Percentiles rank a stretch among this genome's conserved stretches.
phyloP scores from a whole-genome alignment of 2,113 vertebrate species.

The Oxyura jamaicensis region DNA sequence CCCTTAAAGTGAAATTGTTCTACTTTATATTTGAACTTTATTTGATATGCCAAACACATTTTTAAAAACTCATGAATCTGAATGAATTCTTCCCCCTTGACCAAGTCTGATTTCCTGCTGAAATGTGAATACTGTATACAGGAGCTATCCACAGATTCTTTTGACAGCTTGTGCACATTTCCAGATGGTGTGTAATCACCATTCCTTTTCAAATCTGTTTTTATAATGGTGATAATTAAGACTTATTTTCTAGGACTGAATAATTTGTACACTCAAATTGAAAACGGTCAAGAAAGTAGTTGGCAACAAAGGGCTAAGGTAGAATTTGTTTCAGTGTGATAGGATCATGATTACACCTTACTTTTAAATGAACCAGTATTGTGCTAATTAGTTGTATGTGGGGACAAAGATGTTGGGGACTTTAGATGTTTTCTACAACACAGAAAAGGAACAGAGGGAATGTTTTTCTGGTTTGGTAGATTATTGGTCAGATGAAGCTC shows the following conservation, averaged over 20 bases:
- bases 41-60: constrained; percentile 23
- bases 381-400: background rate
- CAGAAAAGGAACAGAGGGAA: background rate
- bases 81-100: constrained; percentile 42
- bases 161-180: constrained; percentile 66
- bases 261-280: background rate
- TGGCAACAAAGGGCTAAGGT: background rate
- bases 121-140: constrained; percentile 44
- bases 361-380: background rate
- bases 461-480: background rate
- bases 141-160: constrained; percentile 50
- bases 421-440: background rate
- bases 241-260: constrained; percentile 63
- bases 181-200: constrained; percentile 61
- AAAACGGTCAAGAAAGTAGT: constrained; percentile 49
- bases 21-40: constrained; percentile 35
- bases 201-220: constrained; percentile 72
- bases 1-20: constrained; percentile 41
- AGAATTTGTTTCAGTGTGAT: constrained; percentile 22
- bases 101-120: constrained; percentile 42
- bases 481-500: background rate
- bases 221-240: constrained; percentile 66
- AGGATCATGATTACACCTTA: background rate
- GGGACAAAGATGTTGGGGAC: too few species aligned
- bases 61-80: constrained; percentile 13